Conservation (phyloP, 35 echinoderm and acorn worm genomes). For the Diadema setosum region DNA sequence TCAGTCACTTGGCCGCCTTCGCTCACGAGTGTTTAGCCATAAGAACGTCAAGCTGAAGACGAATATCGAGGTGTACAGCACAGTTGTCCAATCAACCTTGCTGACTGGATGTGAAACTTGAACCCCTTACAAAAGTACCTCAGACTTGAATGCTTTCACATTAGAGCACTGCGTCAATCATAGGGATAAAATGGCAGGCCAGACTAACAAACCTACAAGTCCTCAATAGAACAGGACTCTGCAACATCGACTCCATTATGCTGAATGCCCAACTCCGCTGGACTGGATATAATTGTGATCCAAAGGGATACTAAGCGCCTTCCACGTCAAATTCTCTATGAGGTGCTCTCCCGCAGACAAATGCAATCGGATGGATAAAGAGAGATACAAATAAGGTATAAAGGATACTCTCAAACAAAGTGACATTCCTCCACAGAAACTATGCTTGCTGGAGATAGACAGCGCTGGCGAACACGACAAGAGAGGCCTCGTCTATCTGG, state of each 20-base stretch:
- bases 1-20: constrained; percentile 22
- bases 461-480: background rate
- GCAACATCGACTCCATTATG: background rate
- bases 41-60: background rate
- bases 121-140: constrained; percentile 22
- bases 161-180: background rate
- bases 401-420: background rate
- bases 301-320: constrained; percentile 15
- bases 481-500: background rate
- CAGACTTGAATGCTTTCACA: constrained; percentile 34
- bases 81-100: constrained; percentile 31
- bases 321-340: background rate
- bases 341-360: constrained; percentile 8
- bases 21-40: background rate
- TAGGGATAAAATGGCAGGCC: constrained; percentile 24
- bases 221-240: background rate
- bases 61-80: constrained; percentile 43
- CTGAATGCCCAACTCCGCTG: background rate
- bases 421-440: background rate
- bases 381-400: background rate
- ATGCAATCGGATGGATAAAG: background rate
- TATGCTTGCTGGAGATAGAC: background rate
- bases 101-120: constrained; percentile 30
- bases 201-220: constrained; percentile 16
- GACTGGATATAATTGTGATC: constrained; percentile 3